phyloP scores from a whole-genome alignment of 2,888 invertebrate genomes.

The Adineta ricciae region DNA sequence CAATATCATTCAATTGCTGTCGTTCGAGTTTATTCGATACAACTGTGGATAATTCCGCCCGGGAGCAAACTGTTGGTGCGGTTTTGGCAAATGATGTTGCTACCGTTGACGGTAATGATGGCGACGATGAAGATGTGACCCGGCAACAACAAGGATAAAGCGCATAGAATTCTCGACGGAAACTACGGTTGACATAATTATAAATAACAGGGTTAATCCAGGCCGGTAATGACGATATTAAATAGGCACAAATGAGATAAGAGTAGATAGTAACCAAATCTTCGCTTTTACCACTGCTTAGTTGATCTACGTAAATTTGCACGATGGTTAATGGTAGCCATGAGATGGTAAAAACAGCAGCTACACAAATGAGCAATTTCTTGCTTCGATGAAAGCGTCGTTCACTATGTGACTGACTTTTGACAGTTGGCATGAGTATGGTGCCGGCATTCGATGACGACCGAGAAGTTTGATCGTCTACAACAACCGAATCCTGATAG shows the following conservation, averaged over 20 bases:
- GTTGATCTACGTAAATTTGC: neutral
- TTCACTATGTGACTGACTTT: neutral
- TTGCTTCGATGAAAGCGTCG: neutral
- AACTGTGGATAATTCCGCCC: neutral
- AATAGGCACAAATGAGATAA: neutral
- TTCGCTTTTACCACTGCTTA: neutral
- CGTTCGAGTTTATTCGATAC: neutral
- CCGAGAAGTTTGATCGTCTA: neutral
- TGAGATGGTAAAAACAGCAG: neutral
- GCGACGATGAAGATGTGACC: neutral
- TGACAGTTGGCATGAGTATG: neutral
- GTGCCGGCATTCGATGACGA: neutral
- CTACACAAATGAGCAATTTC: slow-evolving; percentile 4
- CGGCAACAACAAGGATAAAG: slow-evolving; percentile 8
- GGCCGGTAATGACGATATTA: neutral
- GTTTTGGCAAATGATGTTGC: too few species aligned
- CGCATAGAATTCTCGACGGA: slow-evolving; percentile 13
- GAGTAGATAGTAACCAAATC: neutral
- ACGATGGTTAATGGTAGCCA: neutral
- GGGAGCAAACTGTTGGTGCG: neutral
- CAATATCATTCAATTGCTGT: neutral
- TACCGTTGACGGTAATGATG: neutral
- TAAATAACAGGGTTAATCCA: slow-evolving; percentile 7
- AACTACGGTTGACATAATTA: slow-evolving; percentile 17
- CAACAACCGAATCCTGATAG: neutral